phyloP scores from a whole-genome alignment of 2,888 invertebrate genomes.

The Euzophera pinguis region DNA sequence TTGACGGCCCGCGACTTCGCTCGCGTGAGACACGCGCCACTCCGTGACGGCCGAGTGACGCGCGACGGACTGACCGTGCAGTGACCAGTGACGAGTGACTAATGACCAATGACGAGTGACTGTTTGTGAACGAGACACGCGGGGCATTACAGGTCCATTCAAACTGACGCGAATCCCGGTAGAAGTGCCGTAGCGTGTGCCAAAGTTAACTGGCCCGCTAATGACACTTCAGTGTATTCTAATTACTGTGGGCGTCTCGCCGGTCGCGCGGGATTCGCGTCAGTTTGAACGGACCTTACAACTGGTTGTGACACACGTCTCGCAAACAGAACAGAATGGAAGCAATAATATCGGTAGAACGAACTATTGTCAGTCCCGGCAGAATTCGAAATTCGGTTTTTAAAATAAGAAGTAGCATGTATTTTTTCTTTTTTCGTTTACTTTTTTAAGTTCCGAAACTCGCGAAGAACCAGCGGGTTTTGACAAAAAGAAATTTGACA shows the following conservation, averaged over 20 bases:
- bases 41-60: constrained; percentile 20
- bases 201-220: no score
- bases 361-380: constrained; percentile 9
- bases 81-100: background rate
- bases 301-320: background rate
- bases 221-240: no score
- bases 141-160: no score
- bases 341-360: constrained; percentile 2
- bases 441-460: constrained; percentile 17
- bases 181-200: no score
- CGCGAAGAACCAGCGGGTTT: constrained; percentile 20
- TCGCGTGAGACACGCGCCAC: constrained; percentile 21
- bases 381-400: background rate
- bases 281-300: no score
- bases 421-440: constrained; percentile 10
- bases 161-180: no score
- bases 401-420: constrained; percentile 1
- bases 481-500: constrained; percentile 23
- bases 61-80: background rate
- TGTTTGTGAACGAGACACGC: background rate
- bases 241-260: no score
- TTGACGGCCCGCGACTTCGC: constrained; percentile 51
- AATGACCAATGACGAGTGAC: background rate
- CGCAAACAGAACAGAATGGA: background rate
- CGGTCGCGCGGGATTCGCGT: no score